Percentiles rank a stretch among this genome's conserved stretches.
Conservation (phyloP, 1,140 invertebrate species). For the Harlomillsia oculata region DNA sequence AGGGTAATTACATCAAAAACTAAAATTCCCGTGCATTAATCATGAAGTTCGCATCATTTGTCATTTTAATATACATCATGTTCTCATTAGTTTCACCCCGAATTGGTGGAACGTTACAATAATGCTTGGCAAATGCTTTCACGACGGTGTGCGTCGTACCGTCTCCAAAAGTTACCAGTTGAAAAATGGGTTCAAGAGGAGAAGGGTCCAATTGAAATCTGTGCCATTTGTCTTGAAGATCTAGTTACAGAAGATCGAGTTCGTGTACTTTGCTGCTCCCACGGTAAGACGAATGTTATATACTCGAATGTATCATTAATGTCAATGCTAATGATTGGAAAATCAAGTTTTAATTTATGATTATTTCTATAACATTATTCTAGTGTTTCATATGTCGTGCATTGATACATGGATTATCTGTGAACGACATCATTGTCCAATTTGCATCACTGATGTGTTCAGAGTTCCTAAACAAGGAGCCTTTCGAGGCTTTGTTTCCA, state of each 20-base stretch:
- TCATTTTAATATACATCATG: background rate
- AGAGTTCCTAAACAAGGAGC: no score
- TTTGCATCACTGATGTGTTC: constrained; percentile 10
- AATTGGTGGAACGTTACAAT: constrained; percentile 3
- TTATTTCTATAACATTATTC: background rate
- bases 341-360: background rate
- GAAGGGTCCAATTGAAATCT: constrained; percentile 2
- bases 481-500: no score
- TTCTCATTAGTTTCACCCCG: background rate
- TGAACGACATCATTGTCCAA: background rate
- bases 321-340: no score
- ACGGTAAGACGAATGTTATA: background rate
- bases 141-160: background rate
- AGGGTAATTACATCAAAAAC: background rate
- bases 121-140: background rate
- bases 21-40: background rate
- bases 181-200: constrained; percentile 5
- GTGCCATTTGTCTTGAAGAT: constrained; percentile 7
- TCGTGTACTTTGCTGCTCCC: constrained; percentile 3
- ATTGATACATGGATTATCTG: constrained; percentile 1
- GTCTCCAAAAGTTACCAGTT: background rate
- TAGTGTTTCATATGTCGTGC: constrained; percentile 4
- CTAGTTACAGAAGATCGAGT: background rate
- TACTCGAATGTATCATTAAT: background rate
- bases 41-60: background rate